Conservation (phyloP, 2,888 invertebrate genomes). For the Ormyrus rosae region DNA sequence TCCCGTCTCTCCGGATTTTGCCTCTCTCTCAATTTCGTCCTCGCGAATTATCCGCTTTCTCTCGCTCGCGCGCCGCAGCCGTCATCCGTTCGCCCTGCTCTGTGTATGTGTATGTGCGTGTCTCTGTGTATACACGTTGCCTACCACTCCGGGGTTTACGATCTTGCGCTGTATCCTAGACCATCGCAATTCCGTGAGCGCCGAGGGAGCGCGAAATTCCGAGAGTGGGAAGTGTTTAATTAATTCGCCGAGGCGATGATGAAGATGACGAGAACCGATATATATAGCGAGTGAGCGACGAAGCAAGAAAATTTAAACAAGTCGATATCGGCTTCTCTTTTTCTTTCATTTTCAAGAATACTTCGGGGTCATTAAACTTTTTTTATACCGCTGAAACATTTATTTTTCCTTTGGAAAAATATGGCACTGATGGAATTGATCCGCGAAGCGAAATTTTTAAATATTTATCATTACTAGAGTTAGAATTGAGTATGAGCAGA, state of each 20-base stretch:
- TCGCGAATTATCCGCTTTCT: slow-evolving; percentile 46
- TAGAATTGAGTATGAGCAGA: not conserved
- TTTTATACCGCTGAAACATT: slow-evolving; percentile 5
- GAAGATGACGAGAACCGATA: slow-evolving; percentile 53
- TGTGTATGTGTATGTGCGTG: slow-evolving; percentile 4
- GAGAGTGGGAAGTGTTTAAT: slow-evolving; percentile 53
- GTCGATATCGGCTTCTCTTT: not conserved
- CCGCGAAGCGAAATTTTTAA: not conserved
- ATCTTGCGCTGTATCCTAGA: slow-evolving; percentile 52
- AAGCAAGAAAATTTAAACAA: slow-evolving; percentile 22
- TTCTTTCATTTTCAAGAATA: not conserved
- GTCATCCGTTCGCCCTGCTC: slow-evolving; percentile 20
- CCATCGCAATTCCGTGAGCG: slow-evolving; percentile 41
- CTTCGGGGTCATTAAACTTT: slow-evolving; percentile 1
- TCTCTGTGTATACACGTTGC: not conserved
- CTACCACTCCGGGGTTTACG: slow-evolving; percentile 56
- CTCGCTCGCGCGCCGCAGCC: slow-evolving; percentile 36
- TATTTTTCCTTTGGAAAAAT: slow-evolving; percentile 4
- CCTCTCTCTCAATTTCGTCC: slow-evolving; percentile 35
- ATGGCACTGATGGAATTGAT: not conserved
- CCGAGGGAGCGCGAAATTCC: slow-evolving; percentile 33
- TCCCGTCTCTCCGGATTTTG: slow-evolving; percentile 29
- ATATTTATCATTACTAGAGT: slow-evolving; percentile 13
- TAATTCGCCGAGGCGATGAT: slow-evolving; percentile 55
- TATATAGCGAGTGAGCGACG: slow-evolving; percentile 12